Evolutionary conservation across 2,113 vertebrate genomes (phyloP).

Genomic region (Syngnathus typhle): DNA sequence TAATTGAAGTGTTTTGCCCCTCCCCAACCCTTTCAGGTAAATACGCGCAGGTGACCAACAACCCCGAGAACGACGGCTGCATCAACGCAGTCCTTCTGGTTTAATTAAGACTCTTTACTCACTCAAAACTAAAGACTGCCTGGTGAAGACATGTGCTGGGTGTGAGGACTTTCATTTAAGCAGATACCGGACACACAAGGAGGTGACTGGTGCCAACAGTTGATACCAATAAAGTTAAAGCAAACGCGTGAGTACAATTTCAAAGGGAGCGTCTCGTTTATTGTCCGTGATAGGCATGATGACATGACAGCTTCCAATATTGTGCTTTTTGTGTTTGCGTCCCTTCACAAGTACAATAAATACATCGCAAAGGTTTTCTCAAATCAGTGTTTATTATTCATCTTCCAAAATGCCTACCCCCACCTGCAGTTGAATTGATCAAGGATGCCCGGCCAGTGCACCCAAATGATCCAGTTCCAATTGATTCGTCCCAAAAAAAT

Average conservation of each 20-base stretch:
- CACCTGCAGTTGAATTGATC: no score
- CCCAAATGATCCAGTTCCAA: no score
- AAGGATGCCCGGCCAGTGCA: no score
- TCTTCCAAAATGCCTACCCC: no score
- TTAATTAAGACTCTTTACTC: conserved; percentile 63
- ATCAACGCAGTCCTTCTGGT: conserved; percentile 93
- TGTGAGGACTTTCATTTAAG: conserved; percentile 2
- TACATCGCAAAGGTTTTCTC: no score
- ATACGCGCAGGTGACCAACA: conserved; percentile 97
- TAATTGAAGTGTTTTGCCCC: conserved; percentile 26
- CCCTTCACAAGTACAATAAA: neutral
- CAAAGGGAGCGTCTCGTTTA: neutral
- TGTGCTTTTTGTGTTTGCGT: no score
- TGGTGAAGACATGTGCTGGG: conserved; percentile 11
- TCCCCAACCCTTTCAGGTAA: conserved; percentile 73
- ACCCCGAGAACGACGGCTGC: conserved; percentile 97
- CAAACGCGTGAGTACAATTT: neutral
- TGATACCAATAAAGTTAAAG: conserved; percentile 45
- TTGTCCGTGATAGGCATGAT: neutral
- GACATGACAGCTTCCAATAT: no score
- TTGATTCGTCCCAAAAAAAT: no score
- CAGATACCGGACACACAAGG: neutral
- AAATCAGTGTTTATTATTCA: no score
- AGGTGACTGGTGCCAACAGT: neutral
- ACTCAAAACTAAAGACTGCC: conserved; percentile 27